A percentile compares a stretch with the other conserved stretches of the same genome.
phyloP scores from a whole-genome alignment of 1,140 invertebrate genomes.

The Lucilia sericata region DNA sequence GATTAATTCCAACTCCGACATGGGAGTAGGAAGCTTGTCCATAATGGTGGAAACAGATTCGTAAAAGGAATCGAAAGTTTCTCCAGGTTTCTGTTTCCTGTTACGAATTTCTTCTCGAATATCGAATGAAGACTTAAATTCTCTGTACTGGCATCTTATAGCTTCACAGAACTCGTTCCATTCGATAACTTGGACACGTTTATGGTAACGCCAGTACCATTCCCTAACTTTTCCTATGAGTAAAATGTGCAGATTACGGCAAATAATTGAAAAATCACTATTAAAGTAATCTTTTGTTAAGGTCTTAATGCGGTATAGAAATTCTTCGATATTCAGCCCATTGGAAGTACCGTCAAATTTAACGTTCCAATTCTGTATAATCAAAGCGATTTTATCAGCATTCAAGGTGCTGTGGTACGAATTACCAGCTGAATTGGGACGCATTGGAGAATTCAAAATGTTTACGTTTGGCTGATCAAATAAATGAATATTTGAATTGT shows the following conservation, averaged over 20 bases:
- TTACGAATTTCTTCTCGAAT: neutral
- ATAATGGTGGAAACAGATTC: neutral
- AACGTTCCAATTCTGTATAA: neutral
- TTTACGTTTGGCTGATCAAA: too few relatives aligned
- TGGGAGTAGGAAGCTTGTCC: slow-evolving; percentile 7
- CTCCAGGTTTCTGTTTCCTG: neutral
- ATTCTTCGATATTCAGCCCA: slow-evolving; percentile 26
- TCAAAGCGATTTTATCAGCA: neutral
- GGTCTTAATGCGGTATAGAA: slow-evolving; percentile 12
- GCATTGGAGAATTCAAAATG: neutral
- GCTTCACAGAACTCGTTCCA: slow-evolving; percentile 23
- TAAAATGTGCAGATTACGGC: neutral
- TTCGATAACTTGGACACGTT: neutral
- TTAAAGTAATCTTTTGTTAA: slow-evolving; percentile 1
- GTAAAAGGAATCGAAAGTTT: slow-evolving; percentile 3
- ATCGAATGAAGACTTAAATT: neutral
- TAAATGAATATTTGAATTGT: too few relatives aligned
- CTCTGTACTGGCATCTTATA: neutral
- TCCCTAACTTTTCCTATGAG: neutral
- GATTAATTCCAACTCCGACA: slow-evolving; percentile 1
- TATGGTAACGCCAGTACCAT: slow-evolving; percentile 30
- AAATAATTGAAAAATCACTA: slow-evolving; percentile 8
- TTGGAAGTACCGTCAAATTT: slow-evolving; percentile 24
- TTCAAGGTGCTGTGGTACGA: neutral
- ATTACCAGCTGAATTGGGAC: neutral